phyloP scores from a whole-genome alignment of 2,113 vertebrate species.

The Opisthocomus hoazin region DNA sequence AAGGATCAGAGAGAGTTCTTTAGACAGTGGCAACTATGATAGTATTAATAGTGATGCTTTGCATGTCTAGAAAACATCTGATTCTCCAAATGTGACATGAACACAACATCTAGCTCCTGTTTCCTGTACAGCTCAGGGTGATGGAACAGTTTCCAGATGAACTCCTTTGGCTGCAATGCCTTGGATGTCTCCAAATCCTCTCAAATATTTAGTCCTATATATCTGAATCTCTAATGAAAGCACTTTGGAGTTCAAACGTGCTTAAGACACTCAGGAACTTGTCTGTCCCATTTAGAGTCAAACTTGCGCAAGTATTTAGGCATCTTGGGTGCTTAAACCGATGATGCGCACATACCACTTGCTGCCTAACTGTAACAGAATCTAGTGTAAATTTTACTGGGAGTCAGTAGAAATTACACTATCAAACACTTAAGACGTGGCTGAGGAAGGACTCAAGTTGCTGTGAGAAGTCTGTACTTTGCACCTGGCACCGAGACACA shows the following conservation, averaged over 20 bases:
- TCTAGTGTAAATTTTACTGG: not conserved
- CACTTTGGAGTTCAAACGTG: not conserved
- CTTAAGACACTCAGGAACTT: not conserved
- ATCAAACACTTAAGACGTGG: not conserved
- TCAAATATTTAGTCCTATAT: not conserved
- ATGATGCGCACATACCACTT: not conserved
- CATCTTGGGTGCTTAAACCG: not conserved
- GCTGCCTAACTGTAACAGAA: not conserved
- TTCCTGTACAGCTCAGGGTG: not conserved
- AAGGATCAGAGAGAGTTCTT: not conserved
- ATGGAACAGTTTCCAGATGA: not conserved
- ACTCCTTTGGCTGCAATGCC: not conserved
- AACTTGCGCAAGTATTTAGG: not conserved
- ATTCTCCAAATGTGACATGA: not conserved
- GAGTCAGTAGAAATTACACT: not conserved
- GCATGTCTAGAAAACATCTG: not conserved
- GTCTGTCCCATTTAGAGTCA: not conserved
- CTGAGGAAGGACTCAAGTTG: not conserved
- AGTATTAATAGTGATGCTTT: not conserved
- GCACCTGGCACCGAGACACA: not conserved
- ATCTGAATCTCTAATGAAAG: not conserved
- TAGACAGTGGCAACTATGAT: not conserved
- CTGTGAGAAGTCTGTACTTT: not conserved
- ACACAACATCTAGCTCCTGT: not conserved
- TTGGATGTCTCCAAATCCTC: not conserved